Evolutionary conservation across 2,888 invertebrate genomes (phyloP).

Genomic region (Perithous albicinctus): DNA sequence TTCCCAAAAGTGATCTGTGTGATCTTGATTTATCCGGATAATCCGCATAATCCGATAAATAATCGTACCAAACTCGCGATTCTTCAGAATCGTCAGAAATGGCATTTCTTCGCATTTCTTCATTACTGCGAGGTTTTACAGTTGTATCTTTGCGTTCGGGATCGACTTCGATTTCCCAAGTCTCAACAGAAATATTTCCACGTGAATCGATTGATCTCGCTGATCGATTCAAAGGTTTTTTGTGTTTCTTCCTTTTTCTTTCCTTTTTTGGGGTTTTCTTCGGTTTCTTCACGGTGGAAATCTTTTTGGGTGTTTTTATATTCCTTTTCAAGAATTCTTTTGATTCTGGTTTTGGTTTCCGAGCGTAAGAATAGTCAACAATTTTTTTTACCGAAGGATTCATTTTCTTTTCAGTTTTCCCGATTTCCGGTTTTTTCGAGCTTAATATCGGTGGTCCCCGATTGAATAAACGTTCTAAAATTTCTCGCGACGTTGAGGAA

Average conservation of each 20-base stretch:
- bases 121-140: not conserved
- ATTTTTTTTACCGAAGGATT: constrained; percentile 10
- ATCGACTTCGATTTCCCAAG: constrained; percentile 54
- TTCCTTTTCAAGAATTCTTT: constrained; percentile 6
- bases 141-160: constrained; percentile 32
- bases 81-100: constrained; percentile 28
- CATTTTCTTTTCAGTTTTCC: not conserved
- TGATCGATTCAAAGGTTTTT: constrained; percentile 24
- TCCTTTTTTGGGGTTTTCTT: not conserved
- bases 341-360: not conserved
- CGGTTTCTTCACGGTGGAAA: not conserved
- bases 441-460: not conserved
- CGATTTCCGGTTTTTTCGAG: not conserved
- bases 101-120: constrained; percentile 36
- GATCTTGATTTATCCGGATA: constrained; percentile 26
- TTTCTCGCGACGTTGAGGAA: not conserved
- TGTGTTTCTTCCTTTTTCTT: not conserved
- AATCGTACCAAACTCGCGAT: constrained; percentile 41
- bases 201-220: constrained; percentile 29
- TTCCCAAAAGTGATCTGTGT: constrained; percentile 57
- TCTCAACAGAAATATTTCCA: constrained; percentile 42
- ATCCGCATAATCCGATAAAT: constrained; percentile 41
- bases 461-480: not conserved
- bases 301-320: not conserved
- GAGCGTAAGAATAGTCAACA: constrained; percentile 52